Evolutionary conservation across 2,888 invertebrate species (phyloP).

Genomic region (Meghimatium bilineatum): DNA sequence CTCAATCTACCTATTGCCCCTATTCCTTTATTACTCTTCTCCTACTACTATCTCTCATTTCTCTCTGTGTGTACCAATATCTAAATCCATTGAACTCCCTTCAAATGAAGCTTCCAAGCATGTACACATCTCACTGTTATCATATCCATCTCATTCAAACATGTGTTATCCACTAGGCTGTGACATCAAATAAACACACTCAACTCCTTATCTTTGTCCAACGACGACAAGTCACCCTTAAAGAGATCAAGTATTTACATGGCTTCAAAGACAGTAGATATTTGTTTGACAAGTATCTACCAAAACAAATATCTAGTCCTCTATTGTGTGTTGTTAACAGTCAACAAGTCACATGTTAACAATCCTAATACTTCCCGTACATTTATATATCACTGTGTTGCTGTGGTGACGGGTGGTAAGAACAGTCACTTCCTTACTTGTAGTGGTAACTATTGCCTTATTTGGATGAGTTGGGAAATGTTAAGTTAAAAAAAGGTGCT

Average conservation of each 20-base stretch:
- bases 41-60: neutral
- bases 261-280: neutral
- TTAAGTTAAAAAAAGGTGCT: neutral
- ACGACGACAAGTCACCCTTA: neutral
- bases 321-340: neutral
- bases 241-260: neutral
- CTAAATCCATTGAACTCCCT: no score
- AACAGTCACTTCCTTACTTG: neutral
- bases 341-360: conserved; percentile 7
- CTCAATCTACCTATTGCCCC: no score
- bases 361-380: neutral
- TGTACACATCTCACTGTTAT: no score
- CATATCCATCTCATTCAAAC: no score
- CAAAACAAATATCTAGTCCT: neutral
- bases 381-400: neutral
- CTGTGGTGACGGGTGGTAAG: neutral
- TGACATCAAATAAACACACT: no score
- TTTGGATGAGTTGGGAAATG: neutral
- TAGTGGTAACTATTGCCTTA: neutral
- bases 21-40: no score
- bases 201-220: no score
- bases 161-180: no score
- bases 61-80: neutral
- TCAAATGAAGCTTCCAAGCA: no score
- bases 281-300: neutral